Base-by-base conservation (phyloP, 1,140 invertebrate species). In the Lanistes nyassanus region DNA sequence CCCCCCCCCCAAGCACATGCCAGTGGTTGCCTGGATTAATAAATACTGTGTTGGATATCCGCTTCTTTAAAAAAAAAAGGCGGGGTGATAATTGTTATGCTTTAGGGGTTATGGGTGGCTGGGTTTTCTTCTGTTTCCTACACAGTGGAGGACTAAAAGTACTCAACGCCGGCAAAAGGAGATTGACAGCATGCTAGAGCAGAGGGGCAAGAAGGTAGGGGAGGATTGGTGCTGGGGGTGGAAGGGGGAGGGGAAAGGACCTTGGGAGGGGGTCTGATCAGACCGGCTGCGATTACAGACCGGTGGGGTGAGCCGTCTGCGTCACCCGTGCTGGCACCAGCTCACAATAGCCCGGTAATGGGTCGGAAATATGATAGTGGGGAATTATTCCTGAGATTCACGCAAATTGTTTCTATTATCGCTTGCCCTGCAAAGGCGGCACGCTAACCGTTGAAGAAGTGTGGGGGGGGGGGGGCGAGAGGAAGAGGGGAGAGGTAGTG, bases 371-470 rank as follows among this genome's bases (percentile, higher is more conserved):
- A 67, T 67, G 65, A 67, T 67, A 67, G 65, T 67, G 39, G 34
- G 65, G 65, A 67, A 67, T 67, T 67, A 67, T 67, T 67, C 65
- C 65, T 42, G 36, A 67, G 65, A 67, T 67, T 67, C 37, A 37
- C 65, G 65, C 65, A 67, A 67, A 67, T 67, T 67, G 65, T 67
- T 67, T 67, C 65, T 67, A 67, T 67, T 67, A 67, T 67, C 29
- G 65, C 37, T 34, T 47, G 29, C 56, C 56, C 29, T 26, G 13
- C 9, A 60, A 26, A 31, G 56, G 56, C 56, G 56, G 29, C 56
- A 60, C 56, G 56, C 56, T 60, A 31, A 23, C 29, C 23, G 56
- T 53, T 11, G 62, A 65, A 36, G 9, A 34, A 36, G 62, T 9
- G 62, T 5, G 34, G 31, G 62, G 9, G 62, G 9, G 34, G 31